A percentile compares a stretch with the other conserved stretches of the same genome.
These are phyloP conservation scores for Corythoichthys intestinalis DNA, from an alignment of 2,113 vertebrate species.

Conservation along the genomic window DNA sequence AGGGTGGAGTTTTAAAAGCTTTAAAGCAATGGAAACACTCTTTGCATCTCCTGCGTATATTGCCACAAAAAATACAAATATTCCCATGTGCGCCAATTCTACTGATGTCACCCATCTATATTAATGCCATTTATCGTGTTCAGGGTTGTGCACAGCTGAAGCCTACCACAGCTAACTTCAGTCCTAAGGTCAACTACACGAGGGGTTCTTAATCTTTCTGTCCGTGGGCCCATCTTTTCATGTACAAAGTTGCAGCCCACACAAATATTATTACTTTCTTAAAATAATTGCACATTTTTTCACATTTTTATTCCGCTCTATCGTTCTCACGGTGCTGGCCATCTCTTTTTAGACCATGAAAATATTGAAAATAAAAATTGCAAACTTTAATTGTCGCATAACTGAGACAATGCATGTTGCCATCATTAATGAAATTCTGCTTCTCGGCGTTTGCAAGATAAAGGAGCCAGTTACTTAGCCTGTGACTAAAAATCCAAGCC, in stretches of 20 bases:
- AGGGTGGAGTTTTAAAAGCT: no score
- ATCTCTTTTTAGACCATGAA: no score
- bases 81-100: neutral
- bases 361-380: neutral
- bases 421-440: constrained; percentile 16
- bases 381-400: constrained; percentile 9
- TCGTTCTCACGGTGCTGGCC: no score
- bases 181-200: neutral
- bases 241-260: no score
- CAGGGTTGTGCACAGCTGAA: neutral
- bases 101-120: neutral
- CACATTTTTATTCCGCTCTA: no score
- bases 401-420: constrained; percentile 3
- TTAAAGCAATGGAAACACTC: neutral
- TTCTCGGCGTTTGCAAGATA: constrained; percentile 9
- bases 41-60: neutral
- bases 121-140: neutral
- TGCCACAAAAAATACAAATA: neutral
- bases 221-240: neutral
- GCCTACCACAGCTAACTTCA: neutral
- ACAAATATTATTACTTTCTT: no score
- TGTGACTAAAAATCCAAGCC: constrained; percentile 18
- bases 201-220: neutral
- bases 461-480: constrained; percentile 4
- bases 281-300: no score